phyloP scores from a whole-genome alignment of 2,888 invertebrate species.

The Drosophila meridiana region DNA sequence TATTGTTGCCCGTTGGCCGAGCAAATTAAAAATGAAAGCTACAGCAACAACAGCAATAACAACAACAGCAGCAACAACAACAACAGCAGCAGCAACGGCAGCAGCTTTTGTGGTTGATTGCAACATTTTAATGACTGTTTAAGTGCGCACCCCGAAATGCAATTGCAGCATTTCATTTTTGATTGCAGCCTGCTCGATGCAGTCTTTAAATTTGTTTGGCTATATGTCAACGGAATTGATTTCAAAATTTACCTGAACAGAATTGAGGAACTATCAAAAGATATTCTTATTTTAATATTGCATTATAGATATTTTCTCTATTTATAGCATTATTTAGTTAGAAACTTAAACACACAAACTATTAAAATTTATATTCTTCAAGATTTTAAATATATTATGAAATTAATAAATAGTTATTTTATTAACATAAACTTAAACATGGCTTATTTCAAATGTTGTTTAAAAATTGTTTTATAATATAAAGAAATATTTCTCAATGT shows the following conservation, averaged over 20 bases:
- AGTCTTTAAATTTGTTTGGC: background rate
- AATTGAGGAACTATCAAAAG: background rate
- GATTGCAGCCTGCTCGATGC: background rate
- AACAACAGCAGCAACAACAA: background rate
- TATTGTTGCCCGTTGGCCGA: conserved; percentile 67
- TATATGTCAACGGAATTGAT: background rate
- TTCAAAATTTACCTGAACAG: background rate
- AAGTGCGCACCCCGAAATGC: conserved; percentile 60
- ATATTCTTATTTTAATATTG: background rate
- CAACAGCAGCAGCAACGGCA: conserved; percentile 40
- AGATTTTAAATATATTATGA: too few relatives aligned
- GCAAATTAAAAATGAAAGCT: conserved; percentile 64
- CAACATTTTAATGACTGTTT: conserved; percentile 68
- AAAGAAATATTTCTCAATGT: too few relatives aligned
- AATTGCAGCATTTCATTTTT: conserved; percentile 49
- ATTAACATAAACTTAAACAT: too few relatives aligned
- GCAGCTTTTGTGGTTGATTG: conserved; percentile 59
- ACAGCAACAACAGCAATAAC: conserved; percentile 32
- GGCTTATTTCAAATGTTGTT: too few relatives aligned
- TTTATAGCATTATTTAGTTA: too few relatives aligned
- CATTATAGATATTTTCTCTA: too few relatives aligned
- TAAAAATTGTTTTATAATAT: too few relatives aligned
- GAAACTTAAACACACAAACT: too few relatives aligned
- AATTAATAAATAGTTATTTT: too few relatives aligned
- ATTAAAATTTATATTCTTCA: too few relatives aligned